These are phyloP conservation scores for Rugalucina vietnamica DNA, from an alignment of 2,888 invertebrate genomes.

Conservation along the genomic window DNA sequence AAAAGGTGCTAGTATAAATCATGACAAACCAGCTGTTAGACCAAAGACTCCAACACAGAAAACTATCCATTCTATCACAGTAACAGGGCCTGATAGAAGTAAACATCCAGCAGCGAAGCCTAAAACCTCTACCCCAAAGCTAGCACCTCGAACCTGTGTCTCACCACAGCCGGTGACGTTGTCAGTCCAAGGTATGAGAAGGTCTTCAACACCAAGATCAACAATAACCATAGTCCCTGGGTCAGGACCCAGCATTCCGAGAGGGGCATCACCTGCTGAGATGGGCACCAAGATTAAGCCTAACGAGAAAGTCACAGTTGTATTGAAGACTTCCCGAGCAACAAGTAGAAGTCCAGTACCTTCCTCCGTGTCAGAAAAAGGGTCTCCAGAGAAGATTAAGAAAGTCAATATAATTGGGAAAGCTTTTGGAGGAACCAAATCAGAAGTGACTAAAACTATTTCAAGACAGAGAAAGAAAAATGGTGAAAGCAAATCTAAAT, in stretches of 20 bases:
- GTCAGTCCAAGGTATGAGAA: slow-evolving; percentile 28
- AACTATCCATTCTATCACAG: background rate
- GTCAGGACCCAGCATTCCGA: background rate
- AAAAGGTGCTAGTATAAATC: background rate
- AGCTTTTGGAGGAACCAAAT: background rate
- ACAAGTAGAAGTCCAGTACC: background rate
- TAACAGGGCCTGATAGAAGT: background rate
- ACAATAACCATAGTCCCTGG: background rate
- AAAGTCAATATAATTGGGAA: background rate
- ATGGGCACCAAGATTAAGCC: background rate
- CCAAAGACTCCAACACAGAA: background rate
- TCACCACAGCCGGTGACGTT: background rate
- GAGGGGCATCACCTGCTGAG: background rate
- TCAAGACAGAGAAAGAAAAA: background rate
- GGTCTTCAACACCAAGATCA: slow-evolving; percentile 13
- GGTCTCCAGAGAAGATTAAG: background rate
- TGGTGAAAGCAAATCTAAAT: background rate
- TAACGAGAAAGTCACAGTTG: background rate
- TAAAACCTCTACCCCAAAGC: background rate
- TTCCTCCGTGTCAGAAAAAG: background rate
- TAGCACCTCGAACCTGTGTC: background rate
- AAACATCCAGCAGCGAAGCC: background rate
- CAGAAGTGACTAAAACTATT: background rate
- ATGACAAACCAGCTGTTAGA: background rate
- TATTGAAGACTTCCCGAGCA: background rate